A percentile compares a stretch with the other conserved stretches of the same genome.
phyloP scores from a whole-genome alignment of 2,113 vertebrate species.

The Campylomormyrus numenius region DNA sequence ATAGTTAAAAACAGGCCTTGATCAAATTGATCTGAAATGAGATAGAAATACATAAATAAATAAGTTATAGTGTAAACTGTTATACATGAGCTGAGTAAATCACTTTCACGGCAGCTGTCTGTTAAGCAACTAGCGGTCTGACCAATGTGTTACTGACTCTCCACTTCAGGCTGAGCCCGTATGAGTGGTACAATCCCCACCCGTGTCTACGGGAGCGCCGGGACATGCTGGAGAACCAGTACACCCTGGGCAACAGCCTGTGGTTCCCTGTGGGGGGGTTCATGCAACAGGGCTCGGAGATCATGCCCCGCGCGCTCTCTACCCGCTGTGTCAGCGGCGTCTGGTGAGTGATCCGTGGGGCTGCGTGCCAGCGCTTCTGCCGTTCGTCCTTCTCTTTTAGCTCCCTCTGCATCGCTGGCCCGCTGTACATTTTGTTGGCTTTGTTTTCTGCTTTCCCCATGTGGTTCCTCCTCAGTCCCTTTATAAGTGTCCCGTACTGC shows the following conservation, averaged over 20 bases:
- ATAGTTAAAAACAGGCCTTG: background rate
- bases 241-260: conserved; percentile 85
- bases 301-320: conserved; percentile 83
- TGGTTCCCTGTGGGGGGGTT: conserved; percentile 91
- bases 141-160: background rate
- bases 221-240: conserved; percentile 84
- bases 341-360: conserved; percentile 61
- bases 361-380: background rate
- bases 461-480: background rate
- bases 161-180: conserved; percentile 72
- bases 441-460: background rate
- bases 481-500: background rate
- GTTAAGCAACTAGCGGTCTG: background rate
- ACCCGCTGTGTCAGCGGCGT: conserved; percentile 89
- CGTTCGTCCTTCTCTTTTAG: background rate
- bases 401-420: background rate
- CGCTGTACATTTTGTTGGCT: background rate
- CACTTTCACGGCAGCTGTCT: background rate
- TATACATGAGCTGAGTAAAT: background rate
- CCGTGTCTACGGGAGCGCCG: conserved; percentile 73
- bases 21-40: background rate
- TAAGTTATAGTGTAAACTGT: background rate
- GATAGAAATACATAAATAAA: background rate
- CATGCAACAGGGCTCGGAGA: conserved; percentile 91
- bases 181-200: conserved; percentile 90